Conservation (phyloP, 2,797 vertebrate genomes). For the Arctocebus calabarensis region DNA sequence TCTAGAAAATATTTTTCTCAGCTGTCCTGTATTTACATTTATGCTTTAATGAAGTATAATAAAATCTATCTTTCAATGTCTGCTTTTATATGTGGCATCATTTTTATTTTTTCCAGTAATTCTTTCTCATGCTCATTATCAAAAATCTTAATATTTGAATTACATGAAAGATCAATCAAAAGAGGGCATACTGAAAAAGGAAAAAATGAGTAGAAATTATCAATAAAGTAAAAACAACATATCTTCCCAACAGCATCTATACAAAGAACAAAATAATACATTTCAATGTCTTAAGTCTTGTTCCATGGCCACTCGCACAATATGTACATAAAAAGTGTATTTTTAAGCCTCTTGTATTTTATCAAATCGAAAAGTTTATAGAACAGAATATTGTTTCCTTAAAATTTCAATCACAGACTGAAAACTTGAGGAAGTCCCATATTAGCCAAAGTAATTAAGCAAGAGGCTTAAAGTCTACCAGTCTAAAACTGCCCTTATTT, state of each 20-base stretch:
- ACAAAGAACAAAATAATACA: background rate
- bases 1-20: background rate
- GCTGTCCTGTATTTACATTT: background rate
- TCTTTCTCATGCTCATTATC: background rate
- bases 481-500: background rate
- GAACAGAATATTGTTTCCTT: background rate
- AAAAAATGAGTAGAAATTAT: background rate
- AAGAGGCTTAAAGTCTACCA: background rate
- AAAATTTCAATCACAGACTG: background rate
- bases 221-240: background rate
- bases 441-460: background rate
- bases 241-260: background rate
- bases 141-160: background rate
- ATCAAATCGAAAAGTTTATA: background rate
- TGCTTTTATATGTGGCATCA: background rate
- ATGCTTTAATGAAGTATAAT: constrained; percentile 20
- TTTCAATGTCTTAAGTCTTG: background rate
- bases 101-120: background rate
- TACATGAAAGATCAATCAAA: background rate
- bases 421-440: background rate
- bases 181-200: background rate
- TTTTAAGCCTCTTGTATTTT: background rate
- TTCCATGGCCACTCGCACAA: background rate
- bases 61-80: background rate
- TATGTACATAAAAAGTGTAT: background rate